Evolutionary conservation across 2,113 vertebrate species (phyloP).

Genomic region (Malurus melanocephalus): DNA sequence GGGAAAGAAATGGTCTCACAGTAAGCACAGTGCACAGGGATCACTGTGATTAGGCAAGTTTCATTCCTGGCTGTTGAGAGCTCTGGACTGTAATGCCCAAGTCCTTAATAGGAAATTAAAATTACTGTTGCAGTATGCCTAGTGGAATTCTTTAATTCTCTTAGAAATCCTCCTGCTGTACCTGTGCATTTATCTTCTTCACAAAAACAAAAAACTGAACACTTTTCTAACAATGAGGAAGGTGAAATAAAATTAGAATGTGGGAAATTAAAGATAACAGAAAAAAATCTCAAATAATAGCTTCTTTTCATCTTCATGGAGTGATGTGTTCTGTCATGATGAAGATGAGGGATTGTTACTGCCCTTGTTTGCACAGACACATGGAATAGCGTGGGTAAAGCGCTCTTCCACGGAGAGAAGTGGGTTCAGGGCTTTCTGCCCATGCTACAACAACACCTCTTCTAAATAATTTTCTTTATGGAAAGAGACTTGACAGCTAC

Average conservation of each 20-base stretch:
- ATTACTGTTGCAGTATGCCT: not conserved
- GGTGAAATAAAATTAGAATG: not conserved
- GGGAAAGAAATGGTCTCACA: not conserved
- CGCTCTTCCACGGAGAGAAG: not conserved
- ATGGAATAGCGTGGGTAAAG: not conserved
- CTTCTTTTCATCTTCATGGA: not conserved
- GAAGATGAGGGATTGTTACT: not conserved
- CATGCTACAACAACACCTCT: not conserved
- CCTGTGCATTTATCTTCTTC: not conserved
- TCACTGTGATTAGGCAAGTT: not conserved
- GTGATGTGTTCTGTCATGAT: not conserved
- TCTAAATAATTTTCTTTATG: not conserved
- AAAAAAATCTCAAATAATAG: not conserved
- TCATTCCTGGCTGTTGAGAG: not conserved
- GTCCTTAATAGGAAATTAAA: not conserved
- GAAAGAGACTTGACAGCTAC: not conserved
- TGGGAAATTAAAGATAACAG: not conserved
- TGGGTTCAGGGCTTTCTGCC: not conserved
- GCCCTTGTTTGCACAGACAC: fast-evolving
- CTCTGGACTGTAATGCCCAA: not conserved
- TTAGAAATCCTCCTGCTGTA: not conserved
- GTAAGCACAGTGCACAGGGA: not conserved
- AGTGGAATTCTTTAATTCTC: not conserved
- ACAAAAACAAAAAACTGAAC: not conserved
- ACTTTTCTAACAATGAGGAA: not conserved